A percentile compares a stretch with the other conserved stretches of the same genome.
phyloP scores from a whole-genome alignment of 2,888 invertebrate species.

The Zelleria hepariella region DNA sequence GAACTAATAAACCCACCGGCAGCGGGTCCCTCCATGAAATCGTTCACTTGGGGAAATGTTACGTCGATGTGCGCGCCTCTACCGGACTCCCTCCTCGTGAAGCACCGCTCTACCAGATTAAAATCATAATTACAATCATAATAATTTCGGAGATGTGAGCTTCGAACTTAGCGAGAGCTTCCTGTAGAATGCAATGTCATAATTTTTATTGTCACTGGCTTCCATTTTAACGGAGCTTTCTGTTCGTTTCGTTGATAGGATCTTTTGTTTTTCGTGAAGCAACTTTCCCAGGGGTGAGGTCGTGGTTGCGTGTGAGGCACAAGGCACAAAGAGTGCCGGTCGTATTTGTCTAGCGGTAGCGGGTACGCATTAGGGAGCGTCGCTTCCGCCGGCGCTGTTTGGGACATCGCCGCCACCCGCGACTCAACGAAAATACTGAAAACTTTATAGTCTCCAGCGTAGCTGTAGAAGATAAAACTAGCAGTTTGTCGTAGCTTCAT shows the following conservation, averaged over 20 bases:
- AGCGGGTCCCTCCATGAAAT: conserved; percentile 27
- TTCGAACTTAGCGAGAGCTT: not conserved
- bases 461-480: conserved; percentile 2
- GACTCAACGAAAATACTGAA: conserved; percentile 1
- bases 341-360: not conserved
- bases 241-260: no score
- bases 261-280: not conserved
- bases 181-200: no score
- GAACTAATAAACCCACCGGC: conserved; percentile 35
- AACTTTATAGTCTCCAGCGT: not conserved
- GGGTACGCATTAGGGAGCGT: not conserved
- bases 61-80: not conserved
- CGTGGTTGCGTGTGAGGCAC: not conserved
- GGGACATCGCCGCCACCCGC: not conserved
- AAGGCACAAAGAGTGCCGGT: not conserved
- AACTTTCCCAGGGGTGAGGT: not conserved
- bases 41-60: conserved; percentile 32
- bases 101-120: not conserved
- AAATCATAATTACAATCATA: not conserved
- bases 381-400: not conserved
- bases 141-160: not conserved
- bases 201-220: no score
- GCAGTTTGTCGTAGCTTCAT: conserved; percentile 3
- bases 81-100: conserved; percentile 9
- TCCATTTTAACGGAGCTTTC: no score